Evolutionary conservation across 2,797 vertebrate species (phyloP), one percentile per base, ranked within the genome.

Genomic region (Coracias cyanogaster): DNA sequence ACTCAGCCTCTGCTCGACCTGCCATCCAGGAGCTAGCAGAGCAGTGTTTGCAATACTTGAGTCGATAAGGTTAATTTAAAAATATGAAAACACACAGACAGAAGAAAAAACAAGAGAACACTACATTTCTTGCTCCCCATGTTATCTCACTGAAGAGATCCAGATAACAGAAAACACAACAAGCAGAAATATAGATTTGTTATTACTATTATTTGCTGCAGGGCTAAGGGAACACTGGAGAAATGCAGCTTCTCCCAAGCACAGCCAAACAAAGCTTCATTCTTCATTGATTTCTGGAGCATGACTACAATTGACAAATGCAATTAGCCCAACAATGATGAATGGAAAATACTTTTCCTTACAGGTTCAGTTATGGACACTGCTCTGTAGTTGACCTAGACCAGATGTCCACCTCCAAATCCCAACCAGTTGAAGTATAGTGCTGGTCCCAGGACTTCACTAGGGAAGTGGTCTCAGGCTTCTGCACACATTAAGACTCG

Each of bases 271-370:
- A 94, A 58, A 87, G 91, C 93, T 45, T 48, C 43, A 28, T 25
- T 51, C 62, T 15, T 24, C 55, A 96, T 87, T 17, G 66, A 97
- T 95, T 96, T 79, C 89, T 82, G 67, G 74, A 94, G 91, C 71
- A 9, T 37, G 74, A 88, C 85, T 71, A 55, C 91, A 84, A 54
- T 11, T 28, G 41, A 93, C 86, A 95, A 76, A 83, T 21, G 43
- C 78, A 96, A 96, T 92, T 81, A 82, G 76, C 83, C 69, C 51
- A 93, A 87, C 71, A 21, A 76, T 60, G 78, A 94, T 33, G 1
- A 61, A 86, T 83, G 86, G 41, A 67, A 87, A 94, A 95, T 39
- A 19, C 61, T 82, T 93, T 31, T 71, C 90, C 81, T 62, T 60
- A 51, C 3, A 79, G 54, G 17, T 35, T n/a, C 16, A 67, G 35